Percentiles rank a stretch among this genome's conserved stretches.
These are phyloP conservation scores for Prolemur simus DNA, from an alignment of 2,113 vertebrate genomes.

Conservation along the genomic window DNA sequence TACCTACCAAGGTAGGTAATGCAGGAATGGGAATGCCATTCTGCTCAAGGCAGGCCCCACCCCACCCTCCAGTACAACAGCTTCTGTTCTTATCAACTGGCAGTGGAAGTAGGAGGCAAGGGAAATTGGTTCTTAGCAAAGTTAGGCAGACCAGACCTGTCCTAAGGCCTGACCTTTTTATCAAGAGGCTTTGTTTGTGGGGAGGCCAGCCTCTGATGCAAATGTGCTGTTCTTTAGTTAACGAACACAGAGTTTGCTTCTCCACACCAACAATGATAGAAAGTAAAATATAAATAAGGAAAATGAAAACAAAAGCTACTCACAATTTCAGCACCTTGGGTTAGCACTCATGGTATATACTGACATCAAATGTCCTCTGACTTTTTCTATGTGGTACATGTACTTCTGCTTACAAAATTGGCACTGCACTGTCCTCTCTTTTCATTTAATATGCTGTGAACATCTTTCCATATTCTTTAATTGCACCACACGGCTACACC, in stretches of 20 bases:
- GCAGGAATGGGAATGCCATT: not conserved
- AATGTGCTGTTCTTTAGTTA: not conserved
- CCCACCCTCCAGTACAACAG: not conserved
- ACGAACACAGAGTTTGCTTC: not conserved
- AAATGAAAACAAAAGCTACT: not conserved
- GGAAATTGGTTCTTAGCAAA: not conserved
- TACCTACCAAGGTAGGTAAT: not conserved
- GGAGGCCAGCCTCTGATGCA: not conserved
- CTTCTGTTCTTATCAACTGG: not conserved
- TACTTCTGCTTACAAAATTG: not conserved
- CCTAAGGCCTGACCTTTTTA: not conserved
- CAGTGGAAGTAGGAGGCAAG: not conserved
- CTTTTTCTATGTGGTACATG: not conserved
- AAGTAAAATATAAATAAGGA: not conserved
- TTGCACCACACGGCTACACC: not conserved
- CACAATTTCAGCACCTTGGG: not conserved
- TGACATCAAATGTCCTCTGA: no score
- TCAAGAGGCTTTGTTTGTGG: not conserved
- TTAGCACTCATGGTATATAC: not conserved
- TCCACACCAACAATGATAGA: not conserved
- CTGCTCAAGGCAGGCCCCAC: rapidly evolving
- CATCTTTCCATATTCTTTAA: not conserved
- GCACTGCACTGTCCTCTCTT: not conserved
- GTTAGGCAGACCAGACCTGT: not conserved
- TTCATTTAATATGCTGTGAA: not conserved